Percentiles rank a stretch among this genome's conserved stretches.
phyloP scores from a whole-genome alignment of 2,888 invertebrate genomes.

The Drosophila niveifrons region DNA sequence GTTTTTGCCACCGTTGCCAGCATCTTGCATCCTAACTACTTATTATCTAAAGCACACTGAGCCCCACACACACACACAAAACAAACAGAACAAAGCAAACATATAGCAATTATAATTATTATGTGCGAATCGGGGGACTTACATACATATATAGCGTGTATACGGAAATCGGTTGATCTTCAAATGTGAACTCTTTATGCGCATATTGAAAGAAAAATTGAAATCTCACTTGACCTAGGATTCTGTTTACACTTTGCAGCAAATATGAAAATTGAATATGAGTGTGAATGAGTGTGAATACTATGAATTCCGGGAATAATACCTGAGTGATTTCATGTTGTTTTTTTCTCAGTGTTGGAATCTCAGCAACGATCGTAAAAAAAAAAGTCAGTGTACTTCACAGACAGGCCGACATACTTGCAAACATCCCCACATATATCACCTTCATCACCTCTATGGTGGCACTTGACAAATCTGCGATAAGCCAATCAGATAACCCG shows the following conservation, averaged over 20 bases:
- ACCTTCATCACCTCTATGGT: conserved; percentile 11
- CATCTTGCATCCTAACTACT: not conserved
- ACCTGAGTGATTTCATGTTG: conserved; percentile 1
- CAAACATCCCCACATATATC: conserved; percentile 1
- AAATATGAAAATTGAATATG: not conserved
- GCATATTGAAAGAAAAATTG: conserved; percentile 10
- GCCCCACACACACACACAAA: not conserved
- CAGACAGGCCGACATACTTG: not conserved
- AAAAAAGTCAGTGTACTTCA: conserved; percentile 2
- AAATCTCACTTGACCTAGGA: conserved; percentile 11
- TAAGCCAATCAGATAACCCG: conserved; percentile 10
- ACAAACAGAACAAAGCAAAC: conserved; percentile 1
- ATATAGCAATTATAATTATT: conserved; percentile 15
- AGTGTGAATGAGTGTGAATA: not conserved
- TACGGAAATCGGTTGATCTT: not conserved
- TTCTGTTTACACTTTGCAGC: conserved; percentile 10
- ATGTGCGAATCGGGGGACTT: conserved; percentile 10
- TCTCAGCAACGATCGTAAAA: conserved; percentile 6
- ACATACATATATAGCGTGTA: conserved; percentile 1
- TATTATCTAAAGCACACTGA: conserved; percentile 18
- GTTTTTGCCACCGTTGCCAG: conserved; percentile 21
- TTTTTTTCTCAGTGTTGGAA: conserved; percentile 14
- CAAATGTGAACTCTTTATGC: not conserved
- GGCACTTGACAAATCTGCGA: conserved; percentile 14
- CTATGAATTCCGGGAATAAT: conserved; percentile 8